phyloP scores from a whole-genome alignment of 2,888 invertebrate species.

The Hirtodrosophila confusa region DNA sequence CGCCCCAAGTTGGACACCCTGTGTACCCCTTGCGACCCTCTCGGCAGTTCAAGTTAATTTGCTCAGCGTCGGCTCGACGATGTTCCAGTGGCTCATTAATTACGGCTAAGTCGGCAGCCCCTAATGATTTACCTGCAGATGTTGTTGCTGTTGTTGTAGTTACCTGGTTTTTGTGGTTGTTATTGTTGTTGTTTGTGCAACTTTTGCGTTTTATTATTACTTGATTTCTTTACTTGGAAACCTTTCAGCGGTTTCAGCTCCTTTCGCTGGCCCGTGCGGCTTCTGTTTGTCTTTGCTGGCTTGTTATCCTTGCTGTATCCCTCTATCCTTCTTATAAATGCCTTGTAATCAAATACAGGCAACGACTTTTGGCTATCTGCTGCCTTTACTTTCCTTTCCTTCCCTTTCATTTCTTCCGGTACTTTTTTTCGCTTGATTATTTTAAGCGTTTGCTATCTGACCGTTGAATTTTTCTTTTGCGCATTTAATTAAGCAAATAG shows the following conservation, averaged over 20 bases:
- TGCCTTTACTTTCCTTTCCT: constrained; percentile 12
- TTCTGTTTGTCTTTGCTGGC: constrained; percentile 26
- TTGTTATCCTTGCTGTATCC: constrained; percentile 36
- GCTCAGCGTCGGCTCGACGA: constrained; percentile 56
- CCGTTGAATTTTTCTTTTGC: constrained; percentile 40
- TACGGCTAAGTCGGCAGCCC: constrained; percentile 61
- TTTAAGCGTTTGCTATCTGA: constrained; percentile 51
- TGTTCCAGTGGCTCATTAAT: constrained; percentile 76
- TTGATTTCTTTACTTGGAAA: constrained; percentile 49
- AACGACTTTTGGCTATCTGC: constrained; percentile 12
- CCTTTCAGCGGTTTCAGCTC: constrained; percentile 32
- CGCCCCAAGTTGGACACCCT: constrained; percentile 28
- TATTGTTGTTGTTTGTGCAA: constrained; percentile 33
- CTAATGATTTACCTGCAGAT: constrained; percentile 70
- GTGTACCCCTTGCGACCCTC: constrained; percentile 11
- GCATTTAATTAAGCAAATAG: constrained; percentile 77
- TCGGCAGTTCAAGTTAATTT: constrained; percentile 69
- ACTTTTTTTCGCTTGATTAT: constrained; percentile 28
- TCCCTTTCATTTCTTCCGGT: constrained; percentile 11
- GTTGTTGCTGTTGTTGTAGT: constrained; percentile 33
- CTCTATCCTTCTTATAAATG: constrained; percentile 56
- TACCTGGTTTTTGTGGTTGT: constrained; percentile 11
- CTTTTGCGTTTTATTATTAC: constrained; percentile 61
- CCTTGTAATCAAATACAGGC: constrained; percentile 66
- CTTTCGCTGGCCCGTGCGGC: constrained; percentile 23